Evolutionary conservation across 1,140 invertebrate genomes (phyloP).

Genomic region (Ceratosolen solmsi): DNA sequence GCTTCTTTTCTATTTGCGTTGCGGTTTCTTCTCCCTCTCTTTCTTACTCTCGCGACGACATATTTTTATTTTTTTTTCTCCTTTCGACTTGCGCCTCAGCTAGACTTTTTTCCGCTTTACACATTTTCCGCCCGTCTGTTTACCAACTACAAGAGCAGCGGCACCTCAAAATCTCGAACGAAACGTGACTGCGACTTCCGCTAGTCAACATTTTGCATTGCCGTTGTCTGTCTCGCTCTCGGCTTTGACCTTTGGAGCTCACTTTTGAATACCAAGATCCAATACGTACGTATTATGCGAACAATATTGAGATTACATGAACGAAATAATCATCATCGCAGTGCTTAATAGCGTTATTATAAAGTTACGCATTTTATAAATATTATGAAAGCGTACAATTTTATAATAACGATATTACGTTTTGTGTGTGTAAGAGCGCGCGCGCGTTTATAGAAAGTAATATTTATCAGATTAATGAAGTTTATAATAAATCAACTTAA

Average conservation of each 20-base stretch:
- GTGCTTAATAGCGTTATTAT: too few species aligned
- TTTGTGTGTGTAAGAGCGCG: too few species aligned
- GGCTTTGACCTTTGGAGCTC: background rate
- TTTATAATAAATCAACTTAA: too few species aligned
- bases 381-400: too few species aligned
- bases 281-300: background rate
- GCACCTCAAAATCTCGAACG: background rate
- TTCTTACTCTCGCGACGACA: background rate
- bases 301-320: background rate
- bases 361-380: too few species aligned
- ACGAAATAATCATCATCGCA: too few species aligned
- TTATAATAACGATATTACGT: too few species aligned
- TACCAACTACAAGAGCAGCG: background rate
- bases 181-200: background rate
- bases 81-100: constrained; percentile 4
- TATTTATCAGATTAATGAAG: too few species aligned
- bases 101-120: background rate
- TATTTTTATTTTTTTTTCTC: constrained; percentile 11
- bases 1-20: constrained; percentile 25
- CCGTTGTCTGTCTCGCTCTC: background rate
- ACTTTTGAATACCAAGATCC: background rate
- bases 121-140: background rate
- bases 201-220: background rate
- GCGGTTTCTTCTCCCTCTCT: constrained; percentile 36
- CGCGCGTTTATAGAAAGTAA: too few species aligned